phyloP scores from a whole-genome alignment of 2,888 invertebrate species.

The Watsonalla binaria region DNA sequence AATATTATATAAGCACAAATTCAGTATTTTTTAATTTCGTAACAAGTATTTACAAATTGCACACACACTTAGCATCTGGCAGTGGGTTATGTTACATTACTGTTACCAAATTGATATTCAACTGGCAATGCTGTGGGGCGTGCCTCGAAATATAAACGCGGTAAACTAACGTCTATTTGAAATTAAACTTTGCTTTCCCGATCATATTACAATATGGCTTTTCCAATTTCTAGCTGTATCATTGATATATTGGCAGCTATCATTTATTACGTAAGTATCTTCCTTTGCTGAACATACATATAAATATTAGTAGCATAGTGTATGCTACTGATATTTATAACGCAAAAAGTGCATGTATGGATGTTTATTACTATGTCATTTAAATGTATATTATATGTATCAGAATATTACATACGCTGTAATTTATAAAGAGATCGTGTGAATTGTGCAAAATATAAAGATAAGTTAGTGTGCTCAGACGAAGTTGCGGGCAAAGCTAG shows the following conservation, averaged over 20 bases:
- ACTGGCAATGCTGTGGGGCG: constrained; percentile 33
- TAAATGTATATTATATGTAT: no score
- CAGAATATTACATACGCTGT: no score
- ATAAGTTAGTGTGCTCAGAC: no score
- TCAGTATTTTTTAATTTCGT: background rate
- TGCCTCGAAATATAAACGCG: constrained; percentile 46
- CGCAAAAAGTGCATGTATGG: no score
- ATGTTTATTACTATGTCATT: no score
- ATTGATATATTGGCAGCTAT: constrained; percentile 6
- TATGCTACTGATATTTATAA: no score
- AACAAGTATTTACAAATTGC: background rate
- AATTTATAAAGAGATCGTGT: no score
- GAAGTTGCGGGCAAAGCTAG: no score
- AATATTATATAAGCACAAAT: no score
- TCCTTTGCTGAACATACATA: no score
- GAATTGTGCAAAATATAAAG: no score
- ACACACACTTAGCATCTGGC: constrained; percentile 14
- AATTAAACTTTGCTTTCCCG: constrained; percentile 35
- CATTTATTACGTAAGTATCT: constrained; percentile 4
- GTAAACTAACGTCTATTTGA: constrained; percentile 34
- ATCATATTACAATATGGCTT: constrained; percentile 22
- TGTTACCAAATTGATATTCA: constrained; percentile 55
- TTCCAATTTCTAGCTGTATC: constrained; percentile 7
- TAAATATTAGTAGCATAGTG: no score
- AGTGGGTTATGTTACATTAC: constrained; percentile 14